Base-by-base conservation (phyloP, 1,140 invertebrate species). In the Brachionus plicatilis region DNA sequence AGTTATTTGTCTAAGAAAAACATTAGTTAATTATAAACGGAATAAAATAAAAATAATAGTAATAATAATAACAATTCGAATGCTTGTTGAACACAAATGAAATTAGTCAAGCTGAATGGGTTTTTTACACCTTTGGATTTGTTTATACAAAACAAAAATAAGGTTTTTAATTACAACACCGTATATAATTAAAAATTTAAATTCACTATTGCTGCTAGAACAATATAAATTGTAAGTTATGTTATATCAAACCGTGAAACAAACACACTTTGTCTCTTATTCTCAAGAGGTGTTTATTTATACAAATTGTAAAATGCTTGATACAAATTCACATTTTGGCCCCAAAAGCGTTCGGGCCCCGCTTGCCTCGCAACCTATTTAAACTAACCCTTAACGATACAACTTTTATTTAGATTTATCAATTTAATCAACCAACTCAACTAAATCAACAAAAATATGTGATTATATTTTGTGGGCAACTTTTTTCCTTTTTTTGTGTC, bases 91-190 rank as follows among this genome's bases (percentile, higher is more conserved):
- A 37, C 5, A 7, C 0, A 37, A 37, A 68, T 33, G 24, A 33
- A 68, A 72, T 72, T 72, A 72, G 68, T 72, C 68, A 72, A 72
- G 68, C 68, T 72, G 17, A 72, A 72, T 72, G 43, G 68, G 68
- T 72, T 72, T 72, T 72, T 72, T 72, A 72, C 68, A 72, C 68
- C 68, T 72, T 72, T 43, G 17, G 17, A 41, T 41, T 72, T 72
- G 68, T 72, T 72, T 72, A 43, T 72, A 45, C 33, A 72, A 72
- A 72, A 41, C 33, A 72, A 72, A 72, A 72, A 43, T 41, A 41
- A 43, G 37, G 37, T 72, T 72, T 72, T 72, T 72, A 72, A 72
- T 72, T 72, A 72, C 37, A 72, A 72, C 29, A 41, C 33, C 33
- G 29, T 41, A 43, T 72, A 43, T 72, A 72, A 72, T 72, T 72